Evolutionary conservation across 2,797 vertebrate genomes (phyloP), one percentile per base, ranked within the genome.

Genomic region (Sus cebifrons): DNA sequence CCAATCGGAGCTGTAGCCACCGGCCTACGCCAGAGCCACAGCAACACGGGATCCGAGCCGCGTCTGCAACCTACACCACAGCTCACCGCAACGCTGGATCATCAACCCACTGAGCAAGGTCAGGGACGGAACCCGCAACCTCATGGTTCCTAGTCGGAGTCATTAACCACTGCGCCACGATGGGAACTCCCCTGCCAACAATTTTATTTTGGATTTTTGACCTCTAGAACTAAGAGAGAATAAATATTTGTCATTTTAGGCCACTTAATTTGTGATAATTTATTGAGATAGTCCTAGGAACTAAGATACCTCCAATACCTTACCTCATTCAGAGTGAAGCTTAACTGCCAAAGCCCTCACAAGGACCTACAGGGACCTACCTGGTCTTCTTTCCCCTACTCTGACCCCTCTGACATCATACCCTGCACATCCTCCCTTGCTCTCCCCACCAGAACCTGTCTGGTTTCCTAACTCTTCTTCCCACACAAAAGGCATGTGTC

Each of bases 161-260:
- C 32, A 32, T 32, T 32, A 32, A 32, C 32, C 32, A 32, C 32
- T 32, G 32, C 32, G 32, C 32, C 32, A 32, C 32, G 32, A 32
- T 32, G 32, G 32, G 32, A 32, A 32, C 32, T 32, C 32, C 8
- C 16, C 44, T 62, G 56, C 11, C 25, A 36, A 75, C 20, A 44
- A 3, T 11, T 73, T 52, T 44, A 70, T 40, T 91, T 91, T 78
- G 9, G 36, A 75, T 32, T 77, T 77, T 32, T 82, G 58, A 49
- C 25, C 3, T 94, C 13, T 9, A 75, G 44, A 78, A 87, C 8
- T 60, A 82, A 74, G 36, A 29, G 13, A 86, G 23, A 70, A 92
- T 77, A 73, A 70, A 93, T 73, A 89, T 56, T 32, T 77, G 4
- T 86, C 86, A 32, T 77, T 95, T 89, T 73, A 75, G 67, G 64